phyloP scores from a whole-genome alignment of 2,888 invertebrate genomes.

The Drosophila stalkeri region DNA sequence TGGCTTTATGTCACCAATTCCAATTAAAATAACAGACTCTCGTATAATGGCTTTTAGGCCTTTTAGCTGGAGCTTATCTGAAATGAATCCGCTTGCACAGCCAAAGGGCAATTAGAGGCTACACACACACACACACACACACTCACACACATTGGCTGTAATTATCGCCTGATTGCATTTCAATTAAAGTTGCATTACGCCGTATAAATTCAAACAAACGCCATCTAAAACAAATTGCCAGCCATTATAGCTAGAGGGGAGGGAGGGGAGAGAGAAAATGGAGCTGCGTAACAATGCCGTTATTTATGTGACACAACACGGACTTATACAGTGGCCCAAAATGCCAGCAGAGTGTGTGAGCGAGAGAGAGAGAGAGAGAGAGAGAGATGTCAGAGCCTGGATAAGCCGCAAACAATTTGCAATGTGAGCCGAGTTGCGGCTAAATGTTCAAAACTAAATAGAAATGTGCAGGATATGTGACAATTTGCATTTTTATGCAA shows the following conservation, averaged over 20 bases:
- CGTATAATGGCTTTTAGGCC: background rate
- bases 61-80: slow-evolving; percentile 17
- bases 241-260: slow-evolving; percentile 43
- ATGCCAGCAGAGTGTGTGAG: background rate
- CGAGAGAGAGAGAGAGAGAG: slow-evolving; percentile 8
- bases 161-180: slow-evolving; percentile 65
- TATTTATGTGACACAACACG: slow-evolving; percentile 42
- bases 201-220: slow-evolving; percentile 60
- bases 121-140: background rate
- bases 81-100: slow-evolving; percentile 33
- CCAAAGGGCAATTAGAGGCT: slow-evolving; percentile 44
- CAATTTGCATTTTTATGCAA: slow-evolving; percentile 81
- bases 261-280: background rate
- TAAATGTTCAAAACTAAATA: slow-evolving; percentile 68
- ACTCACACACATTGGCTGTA: background rate
- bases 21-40: background rate
- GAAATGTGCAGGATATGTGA: slow-evolving; percentile 79
- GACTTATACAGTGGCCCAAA: slow-evolving; percentile 13
- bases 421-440: slow-evolving; percentile 39
- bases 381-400: slow-evolving; percentile 47
- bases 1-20: background rate
- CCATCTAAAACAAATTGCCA: slow-evolving; percentile 62
- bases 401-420: slow-evolving; percentile 71
- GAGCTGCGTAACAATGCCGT: slow-evolving; percentile 24
- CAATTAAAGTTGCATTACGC: slow-evolving; percentile 65